Percentiles rank a stretch among this genome's conserved stretches.
These are phyloP conservation scores for Bostrychus sinensis DNA, from an alignment of 2,113 vertebrate genomes.

Conservation along the genomic window DNA sequence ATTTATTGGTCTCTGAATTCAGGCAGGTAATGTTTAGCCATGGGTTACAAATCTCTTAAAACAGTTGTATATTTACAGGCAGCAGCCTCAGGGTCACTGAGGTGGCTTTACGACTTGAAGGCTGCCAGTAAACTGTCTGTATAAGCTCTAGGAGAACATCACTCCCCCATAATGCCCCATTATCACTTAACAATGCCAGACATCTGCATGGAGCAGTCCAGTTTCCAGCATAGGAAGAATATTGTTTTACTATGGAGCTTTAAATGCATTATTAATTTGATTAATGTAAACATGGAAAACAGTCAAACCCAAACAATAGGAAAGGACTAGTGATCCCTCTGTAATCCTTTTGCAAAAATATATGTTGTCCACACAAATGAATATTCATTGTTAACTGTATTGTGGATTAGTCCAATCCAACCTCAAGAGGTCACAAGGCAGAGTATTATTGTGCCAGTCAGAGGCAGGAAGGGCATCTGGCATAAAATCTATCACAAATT, in stretches of 20 bases:
- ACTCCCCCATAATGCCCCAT: neutral
- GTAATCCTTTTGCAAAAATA: no score
- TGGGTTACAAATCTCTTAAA: neutral
- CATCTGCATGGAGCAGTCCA: constrained; percentile 20
- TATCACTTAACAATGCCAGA: constrained; percentile 1
- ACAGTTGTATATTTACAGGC: neutral
- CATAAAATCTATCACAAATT: no score
- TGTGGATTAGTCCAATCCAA: no score
- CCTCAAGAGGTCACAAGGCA: no score
- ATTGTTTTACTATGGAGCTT: constrained; percentile 16
- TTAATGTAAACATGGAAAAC: neutral
- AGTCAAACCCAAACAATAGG: neutral
- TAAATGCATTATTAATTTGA: neutral
- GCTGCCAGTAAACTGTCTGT: constrained; percentile 4
- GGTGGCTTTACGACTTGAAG: neutral
- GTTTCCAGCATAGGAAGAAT: neutral
- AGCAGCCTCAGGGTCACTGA: constrained; percentile 12
- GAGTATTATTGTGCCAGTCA: no score
- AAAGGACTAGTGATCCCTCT: no score
- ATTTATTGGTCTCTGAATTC: constrained; percentile 2
- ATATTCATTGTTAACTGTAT: no score
- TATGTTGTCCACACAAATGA: no score
- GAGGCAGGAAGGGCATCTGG: no score
- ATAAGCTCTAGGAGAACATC: constrained; percentile 1
- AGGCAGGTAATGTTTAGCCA: neutral